These are phyloP conservation scores for Drosophila subsilvestris DNA, from an alignment of 2,888 invertebrate species.

Conservation along the genomic window DNA sequence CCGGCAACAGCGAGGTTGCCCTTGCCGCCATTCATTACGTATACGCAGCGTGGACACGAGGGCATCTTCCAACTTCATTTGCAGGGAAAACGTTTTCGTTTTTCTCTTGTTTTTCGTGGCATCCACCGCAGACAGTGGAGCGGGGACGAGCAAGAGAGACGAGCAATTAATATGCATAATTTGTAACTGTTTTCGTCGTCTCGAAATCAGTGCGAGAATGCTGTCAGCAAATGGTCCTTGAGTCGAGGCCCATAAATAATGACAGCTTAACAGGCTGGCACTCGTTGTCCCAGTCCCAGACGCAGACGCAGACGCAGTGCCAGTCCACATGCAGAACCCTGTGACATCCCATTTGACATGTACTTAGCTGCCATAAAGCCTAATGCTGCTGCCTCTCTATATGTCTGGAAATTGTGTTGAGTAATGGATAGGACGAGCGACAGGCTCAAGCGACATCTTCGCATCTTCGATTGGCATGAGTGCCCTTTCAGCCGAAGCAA, in stretches of 20 bases:
- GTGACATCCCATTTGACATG: slow-evolving; percentile 56
- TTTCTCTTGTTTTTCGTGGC: slow-evolving; percentile 6
- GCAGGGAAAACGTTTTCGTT: slow-evolving; percentile 9
- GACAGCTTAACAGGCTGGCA: slow-evolving; percentile 55
- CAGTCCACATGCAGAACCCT: slow-evolving; percentile 16
- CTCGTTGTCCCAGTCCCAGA: slow-evolving; percentile 6
- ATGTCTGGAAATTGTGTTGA: slow-evolving; percentile 41
- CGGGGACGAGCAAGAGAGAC: slow-evolving; percentile 5
- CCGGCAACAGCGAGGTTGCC: slow-evolving; percentile 22
- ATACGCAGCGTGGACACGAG: slow-evolving; percentile 45
- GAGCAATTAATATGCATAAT: slow-evolving; percentile 76
- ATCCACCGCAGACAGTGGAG: slow-evolving; percentile 21
- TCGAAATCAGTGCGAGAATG: slow-evolving; percentile 57
- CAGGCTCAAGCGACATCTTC: slow-evolving; percentile 39
- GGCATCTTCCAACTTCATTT: slow-evolving; percentile 26
- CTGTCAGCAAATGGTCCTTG: slow-evolving; percentile 65
- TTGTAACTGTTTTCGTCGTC: slow-evolving; percentile 52
- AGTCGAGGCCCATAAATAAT: slow-evolving; percentile 62
- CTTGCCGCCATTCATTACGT: slow-evolving; percentile 47
- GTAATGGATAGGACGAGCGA: slow-evolving; percentile 63
- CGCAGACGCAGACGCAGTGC: background rate
- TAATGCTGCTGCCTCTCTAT: slow-evolving; percentile 21
- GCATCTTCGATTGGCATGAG: slow-evolving; percentile 55
- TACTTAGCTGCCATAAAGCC: slow-evolving; percentile 55
- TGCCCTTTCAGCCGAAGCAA: slow-evolving; percentile 2